Evolutionary conservation across 2,888 invertebrate species (phyloP).

Genomic region (Brassicogethes aeneus): DNA sequence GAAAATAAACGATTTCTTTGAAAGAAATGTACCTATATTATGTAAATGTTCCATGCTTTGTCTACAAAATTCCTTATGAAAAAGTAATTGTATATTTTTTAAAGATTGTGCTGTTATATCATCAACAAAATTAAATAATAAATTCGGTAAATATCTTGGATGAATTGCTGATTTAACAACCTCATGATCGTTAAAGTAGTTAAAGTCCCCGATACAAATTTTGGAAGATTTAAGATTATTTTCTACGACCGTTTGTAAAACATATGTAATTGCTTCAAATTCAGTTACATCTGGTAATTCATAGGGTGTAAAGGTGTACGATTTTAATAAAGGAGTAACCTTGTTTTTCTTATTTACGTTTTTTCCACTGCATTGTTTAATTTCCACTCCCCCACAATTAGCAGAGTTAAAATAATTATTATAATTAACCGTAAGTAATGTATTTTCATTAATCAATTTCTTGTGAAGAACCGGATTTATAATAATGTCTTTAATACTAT

Average conservation of each 20-base stretch:
- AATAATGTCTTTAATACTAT: slow-evolving; percentile 41
- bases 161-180: neutral
- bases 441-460: slow-evolving; percentile 9
- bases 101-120: neutral
- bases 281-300: neutral
- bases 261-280: neutral
- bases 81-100: neutral
- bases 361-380: slow-evolving; percentile 64
- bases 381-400: slow-evolving; percentile 62
- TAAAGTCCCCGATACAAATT: neutral
- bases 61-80: too few relatives aligned
- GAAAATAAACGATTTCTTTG: slow-evolving; percentile 7
- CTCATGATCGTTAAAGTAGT: neutral
- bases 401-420: slow-evolving; percentile 3
- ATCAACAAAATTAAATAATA: neutral
- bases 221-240: slow-evolving; percentile 6
- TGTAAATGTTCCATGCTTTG: too few relatives aligned
- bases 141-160: neutral
- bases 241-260: slow-evolving; percentile 13
- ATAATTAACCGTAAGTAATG: slow-evolving; percentile 2
- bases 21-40: neutral
- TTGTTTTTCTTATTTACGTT: slow-evolving; percentile 59
- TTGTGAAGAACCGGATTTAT: slow-evolving; percentile 39
- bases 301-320: slow-evolving; percentile 55
- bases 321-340: slow-evolving; percentile 63